These are phyloP conservation scores for Manis pentadactyla DNA, from an alignment of 2,797 vertebrate genomes.

Conservation along the genomic window DNA sequence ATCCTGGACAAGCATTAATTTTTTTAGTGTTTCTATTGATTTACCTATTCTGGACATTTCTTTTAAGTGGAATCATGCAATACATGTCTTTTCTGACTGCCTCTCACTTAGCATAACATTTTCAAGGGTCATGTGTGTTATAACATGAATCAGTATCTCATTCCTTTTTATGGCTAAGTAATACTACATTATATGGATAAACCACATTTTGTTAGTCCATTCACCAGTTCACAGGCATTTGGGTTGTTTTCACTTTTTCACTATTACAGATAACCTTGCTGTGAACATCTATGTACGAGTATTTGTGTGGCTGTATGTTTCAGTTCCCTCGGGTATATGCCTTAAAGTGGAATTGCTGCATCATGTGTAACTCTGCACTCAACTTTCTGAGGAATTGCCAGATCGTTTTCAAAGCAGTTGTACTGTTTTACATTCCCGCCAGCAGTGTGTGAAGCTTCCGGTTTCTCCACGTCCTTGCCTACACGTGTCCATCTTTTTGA, in stretches of 20 bases:
- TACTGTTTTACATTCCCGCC: background rate
- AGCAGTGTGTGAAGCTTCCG: background rate
- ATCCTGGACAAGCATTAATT: background rate
- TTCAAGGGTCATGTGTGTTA: background rate
- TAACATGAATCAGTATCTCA: background rate
- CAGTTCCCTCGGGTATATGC: background rate
- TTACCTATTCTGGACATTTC: background rate
- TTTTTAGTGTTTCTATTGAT: background rate
- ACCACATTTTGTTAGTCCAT: background rate
- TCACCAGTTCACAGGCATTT: background rate
- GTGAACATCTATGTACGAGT: background rate
- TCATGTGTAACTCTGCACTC: background rate
- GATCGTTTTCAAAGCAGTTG: background rate
- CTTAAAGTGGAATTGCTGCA: background rate
- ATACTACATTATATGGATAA: background rate
- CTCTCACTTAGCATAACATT: background rate
- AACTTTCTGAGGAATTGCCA: background rate
- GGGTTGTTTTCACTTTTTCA: background rate
- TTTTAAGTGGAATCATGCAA: background rate
- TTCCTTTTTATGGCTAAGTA: background rate
- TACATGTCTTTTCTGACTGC: background rate
- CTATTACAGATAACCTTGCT: background rate
- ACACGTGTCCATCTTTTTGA: background rate
- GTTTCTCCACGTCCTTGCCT: background rate
- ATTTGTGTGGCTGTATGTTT: background rate